These are phyloP conservation scores for Sylvilagus floridanus DNA, from an alignment of 2,797 vertebrate species.

Conservation along the genomic window DNA sequence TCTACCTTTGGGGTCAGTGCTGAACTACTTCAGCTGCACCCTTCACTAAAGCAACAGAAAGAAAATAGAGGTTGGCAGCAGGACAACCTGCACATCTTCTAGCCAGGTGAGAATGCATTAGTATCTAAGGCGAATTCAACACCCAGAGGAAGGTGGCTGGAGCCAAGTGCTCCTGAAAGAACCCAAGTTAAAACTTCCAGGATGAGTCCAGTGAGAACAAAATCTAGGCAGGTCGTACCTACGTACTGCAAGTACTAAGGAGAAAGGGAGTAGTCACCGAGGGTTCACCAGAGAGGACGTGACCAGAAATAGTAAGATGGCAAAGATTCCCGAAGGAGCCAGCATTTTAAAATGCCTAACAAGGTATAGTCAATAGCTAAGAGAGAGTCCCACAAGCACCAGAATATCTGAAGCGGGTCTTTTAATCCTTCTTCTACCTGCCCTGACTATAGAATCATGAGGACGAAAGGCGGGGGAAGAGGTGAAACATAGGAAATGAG, in stretches of 20 bases:
- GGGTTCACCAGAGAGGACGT: not conserved
- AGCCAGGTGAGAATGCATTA: not conserved
- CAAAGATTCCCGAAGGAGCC: not conserved
- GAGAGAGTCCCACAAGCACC: not conserved
- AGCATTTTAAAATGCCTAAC: not conserved
- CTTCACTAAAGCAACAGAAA: not conserved
- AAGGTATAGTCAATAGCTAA: not conserved
- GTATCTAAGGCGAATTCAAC: not conserved
- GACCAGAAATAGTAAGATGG: not conserved
- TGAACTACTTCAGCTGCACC: not conserved
- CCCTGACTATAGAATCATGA: not conserved
- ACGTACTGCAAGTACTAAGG: not conserved
- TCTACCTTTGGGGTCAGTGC: not conserved
- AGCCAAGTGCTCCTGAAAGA: not conserved
- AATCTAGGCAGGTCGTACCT: not conserved
- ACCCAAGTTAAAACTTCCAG: not conserved
- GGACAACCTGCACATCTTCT: not conserved
- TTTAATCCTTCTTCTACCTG: not conserved
- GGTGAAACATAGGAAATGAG: not conserved
- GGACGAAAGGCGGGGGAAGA: not conserved
- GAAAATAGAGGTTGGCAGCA: not conserved
- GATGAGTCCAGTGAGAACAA: not conserved
- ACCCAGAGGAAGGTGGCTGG: not conserved
- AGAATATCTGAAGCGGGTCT: not conserved
- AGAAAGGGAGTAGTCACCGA: not conserved